Base-by-base conservation (phyloP, 2,797 vertebrate species). In the Sebastes kiyomatsui region DNA sequence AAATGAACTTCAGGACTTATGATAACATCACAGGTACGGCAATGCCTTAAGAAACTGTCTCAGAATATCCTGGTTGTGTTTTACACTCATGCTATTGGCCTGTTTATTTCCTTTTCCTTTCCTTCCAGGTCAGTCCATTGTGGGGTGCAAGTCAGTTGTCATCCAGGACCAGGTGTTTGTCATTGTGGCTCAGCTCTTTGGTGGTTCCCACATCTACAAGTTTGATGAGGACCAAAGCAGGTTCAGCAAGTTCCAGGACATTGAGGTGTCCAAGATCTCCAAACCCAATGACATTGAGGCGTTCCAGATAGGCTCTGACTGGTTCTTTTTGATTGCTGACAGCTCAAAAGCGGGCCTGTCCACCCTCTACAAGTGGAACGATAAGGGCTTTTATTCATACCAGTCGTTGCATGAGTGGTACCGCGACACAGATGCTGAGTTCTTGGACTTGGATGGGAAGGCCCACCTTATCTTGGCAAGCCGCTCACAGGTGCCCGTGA, bases 401-500 rank as follows among this genome's bases (percentile, higher is more conserved):
- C 98, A 99, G 89, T 98, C 98, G 1, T 93, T 99, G 79, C 99
- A 99, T 0, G 98, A 99, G 92, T 99, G 99, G 99, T 99, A 98
- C 93, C 96, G 99, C 13, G 98, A 99, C 94, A 99, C 98, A 0
- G 99, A 99, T 16, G 97, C 97, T 0, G 98, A 99, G 93, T 98
- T 98, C 84, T 94, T 99, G 0, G 93, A 98, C 79, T 94, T 99
- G 81, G 97, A 99, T 0, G 97, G 97, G 32, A 99, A 99, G 75
- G 96, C 98, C 0, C 95, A 98, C 84, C 96, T 99, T 73, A 97
- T 99, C 73, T 87, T 99, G 80, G 97, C 98, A 11, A 99, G 98
- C 78, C 97, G 98, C 72, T 98, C 99, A 1, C 98, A 99, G 93
- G 97, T 99, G 69, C 98, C 98, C 9, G 97, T 99, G 54, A 98